Evolutionary conservation across 1,140 invertebrate genomes (phyloP).

Genomic region (Halyomorpha halys): DNA sequence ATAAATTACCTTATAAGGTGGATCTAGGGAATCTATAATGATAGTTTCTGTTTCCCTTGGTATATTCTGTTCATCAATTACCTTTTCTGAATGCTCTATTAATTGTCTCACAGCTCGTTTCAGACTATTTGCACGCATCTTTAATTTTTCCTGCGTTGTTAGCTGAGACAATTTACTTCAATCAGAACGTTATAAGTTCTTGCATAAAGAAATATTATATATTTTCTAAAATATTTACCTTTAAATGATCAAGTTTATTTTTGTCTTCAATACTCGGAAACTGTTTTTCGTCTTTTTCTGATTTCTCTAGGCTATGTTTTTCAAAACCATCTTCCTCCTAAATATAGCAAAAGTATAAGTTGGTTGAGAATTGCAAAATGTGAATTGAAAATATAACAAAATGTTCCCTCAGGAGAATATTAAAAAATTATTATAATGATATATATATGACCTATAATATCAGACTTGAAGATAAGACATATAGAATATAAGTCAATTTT

Average conservation of each 20-base stretch:
- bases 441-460: too few species aligned
- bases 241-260: not conserved
- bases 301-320: conserved; percentile 48
- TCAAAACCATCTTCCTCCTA: conserved; percentile 40
- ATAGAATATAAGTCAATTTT: too few species aligned
- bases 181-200: not conserved
- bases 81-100: conserved; percentile 67
- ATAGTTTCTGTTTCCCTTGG: not conserved
- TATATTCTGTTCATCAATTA: conserved; percentile 45
- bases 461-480: too few species aligned
- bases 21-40: not conserved
- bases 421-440: too few species aligned
- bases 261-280: conserved; percentile 14
- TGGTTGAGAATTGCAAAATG: too few species aligned
- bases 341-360: not conserved
- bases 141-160: conserved; percentile 32
- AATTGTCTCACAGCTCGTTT: conserved; percentile 76
- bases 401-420: too few species aligned
- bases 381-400: too few species aligned
- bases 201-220: too few species aligned
- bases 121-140: conserved; percentile 61
- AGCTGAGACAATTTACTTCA: conserved; percentile 13
- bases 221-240: not conserved
- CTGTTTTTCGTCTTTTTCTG: conserved; percentile 46
- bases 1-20: conserved; percentile 1